Conservation (phyloP, 2,113 vertebrate species). For the Oncorhynchus mykiss region DNA sequence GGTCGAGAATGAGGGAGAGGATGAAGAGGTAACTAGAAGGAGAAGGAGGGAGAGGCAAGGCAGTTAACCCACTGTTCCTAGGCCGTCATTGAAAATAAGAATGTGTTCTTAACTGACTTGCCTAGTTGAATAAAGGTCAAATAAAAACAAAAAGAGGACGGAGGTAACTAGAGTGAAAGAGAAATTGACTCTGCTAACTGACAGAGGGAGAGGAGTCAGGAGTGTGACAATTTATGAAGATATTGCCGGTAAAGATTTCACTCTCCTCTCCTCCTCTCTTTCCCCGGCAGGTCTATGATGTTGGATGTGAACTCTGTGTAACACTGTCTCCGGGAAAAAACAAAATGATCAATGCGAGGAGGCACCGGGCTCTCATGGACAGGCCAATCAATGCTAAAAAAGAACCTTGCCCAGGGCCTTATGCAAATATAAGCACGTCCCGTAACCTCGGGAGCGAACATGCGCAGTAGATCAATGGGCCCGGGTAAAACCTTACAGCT, state of each 20-base stretch:
- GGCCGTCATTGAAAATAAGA: too few species aligned
- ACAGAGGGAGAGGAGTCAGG: constrained; percentile 35
- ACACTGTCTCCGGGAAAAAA: constrained; percentile 86
- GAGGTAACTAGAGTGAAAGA: too few species aligned
- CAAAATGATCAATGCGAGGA: constrained; percentile 92
- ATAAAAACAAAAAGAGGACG: too few species aligned
- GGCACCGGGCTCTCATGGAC: constrained; percentile 94
- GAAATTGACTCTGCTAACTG: too few species aligned
- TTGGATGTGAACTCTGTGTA: constrained; percentile 91
- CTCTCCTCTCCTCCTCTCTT: constrained; percentile 53
- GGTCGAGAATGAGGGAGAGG: constrained; percentile 4
- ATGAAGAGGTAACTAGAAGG: too few species aligned
- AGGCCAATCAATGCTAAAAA: constrained; percentile 99
- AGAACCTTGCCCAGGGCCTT: constrained; percentile 99
- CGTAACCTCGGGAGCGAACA: constrained; percentile 93
- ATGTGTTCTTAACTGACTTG: too few species aligned
- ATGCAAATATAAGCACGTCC: constrained; percentile 98
- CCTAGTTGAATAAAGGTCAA: too few species aligned
- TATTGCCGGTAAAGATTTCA: constrained; percentile 81
- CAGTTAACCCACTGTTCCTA: too few species aligned
- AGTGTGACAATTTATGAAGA: constrained; percentile 78
- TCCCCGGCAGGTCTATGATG: constrained; percentile 72
- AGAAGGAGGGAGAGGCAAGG: too few species aligned
- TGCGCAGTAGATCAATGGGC: constrained; percentile 97
- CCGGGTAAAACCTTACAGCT: constrained; percentile 93